phyloP scores from a whole-genome alignment of 1,140 invertebrate species.

The Drosophila funebris region DNA sequence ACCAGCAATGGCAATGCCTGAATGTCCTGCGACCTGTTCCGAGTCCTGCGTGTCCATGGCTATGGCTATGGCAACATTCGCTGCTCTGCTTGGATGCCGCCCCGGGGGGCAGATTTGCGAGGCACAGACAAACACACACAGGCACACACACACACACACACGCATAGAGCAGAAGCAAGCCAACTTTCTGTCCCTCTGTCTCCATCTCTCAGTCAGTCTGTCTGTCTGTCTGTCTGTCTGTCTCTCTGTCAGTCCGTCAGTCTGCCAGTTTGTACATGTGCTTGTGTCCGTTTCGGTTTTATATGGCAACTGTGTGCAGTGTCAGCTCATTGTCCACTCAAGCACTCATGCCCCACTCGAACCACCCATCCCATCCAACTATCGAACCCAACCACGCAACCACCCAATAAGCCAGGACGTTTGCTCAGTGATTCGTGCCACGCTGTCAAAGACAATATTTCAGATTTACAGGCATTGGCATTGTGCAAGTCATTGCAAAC shows the following conservation, averaged over 20 bases:
- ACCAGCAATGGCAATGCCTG: constrained; percentile 59
- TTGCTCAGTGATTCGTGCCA: constrained; percentile 34
- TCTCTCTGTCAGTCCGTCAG: constrained; percentile 1
- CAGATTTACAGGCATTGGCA: constrained; percentile 56
- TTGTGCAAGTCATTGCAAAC: constrained; percentile 26
- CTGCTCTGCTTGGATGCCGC: constrained; percentile 38
- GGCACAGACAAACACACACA: constrained; percentile 16
- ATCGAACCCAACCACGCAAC: neutral
- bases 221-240: constrained; percentile 8
- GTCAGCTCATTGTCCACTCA: constrained; percentile 64
- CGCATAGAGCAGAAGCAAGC: neutral
- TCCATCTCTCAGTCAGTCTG: neutral
- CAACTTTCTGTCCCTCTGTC: constrained; percentile 8
- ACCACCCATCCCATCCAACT: neutral
- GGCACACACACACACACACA: constrained; percentile 16
- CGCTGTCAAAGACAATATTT: constrained; percentile 62
- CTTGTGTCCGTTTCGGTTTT: constrained; percentile 66
- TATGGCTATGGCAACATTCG: constrained; percentile 47
- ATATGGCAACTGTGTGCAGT: constrained; percentile 73
- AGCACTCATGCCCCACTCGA: neutral
- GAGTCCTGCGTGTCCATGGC: constrained; percentile 7
- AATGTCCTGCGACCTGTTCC: constrained; percentile 32
- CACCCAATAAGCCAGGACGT: neutral
- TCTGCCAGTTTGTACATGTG: constrained; percentile 24
- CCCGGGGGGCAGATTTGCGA: constrained; percentile 32